Conservation (phyloP, 2,113 vertebrate genomes). For the Neotoma lepida region DNA sequence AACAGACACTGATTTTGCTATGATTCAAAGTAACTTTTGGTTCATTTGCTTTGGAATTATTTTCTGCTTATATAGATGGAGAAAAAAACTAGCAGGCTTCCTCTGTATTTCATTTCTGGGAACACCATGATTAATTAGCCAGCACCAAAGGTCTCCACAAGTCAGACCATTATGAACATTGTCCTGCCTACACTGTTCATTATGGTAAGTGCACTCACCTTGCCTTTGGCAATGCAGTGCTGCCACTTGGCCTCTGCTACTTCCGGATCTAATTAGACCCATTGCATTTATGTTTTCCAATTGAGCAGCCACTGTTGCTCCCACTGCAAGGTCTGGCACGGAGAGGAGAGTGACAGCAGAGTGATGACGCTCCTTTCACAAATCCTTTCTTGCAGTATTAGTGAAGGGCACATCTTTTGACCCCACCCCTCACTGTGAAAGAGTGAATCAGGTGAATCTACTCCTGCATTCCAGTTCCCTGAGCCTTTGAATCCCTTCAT, state of each 20-base stretch:
- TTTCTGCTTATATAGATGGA: neutral
- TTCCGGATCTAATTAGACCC: neutral
- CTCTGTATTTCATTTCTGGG: neutral
- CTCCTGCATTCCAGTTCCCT: neutral
- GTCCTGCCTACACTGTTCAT: neutral
- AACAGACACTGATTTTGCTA: neutral
- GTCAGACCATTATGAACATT: neutral
- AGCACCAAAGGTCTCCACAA: neutral
- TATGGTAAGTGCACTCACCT: neutral
- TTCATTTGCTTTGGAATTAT: neutral
- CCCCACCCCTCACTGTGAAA: neutral
- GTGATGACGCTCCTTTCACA: neutral
- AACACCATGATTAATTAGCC: conserved; percentile 19
- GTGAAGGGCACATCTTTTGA: neutral
- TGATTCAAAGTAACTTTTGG: neutral
- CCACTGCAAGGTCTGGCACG: neutral
- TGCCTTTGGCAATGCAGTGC: neutral
- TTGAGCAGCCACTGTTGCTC: neutral
- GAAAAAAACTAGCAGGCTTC: neutral
- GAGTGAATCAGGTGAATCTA: neutral
- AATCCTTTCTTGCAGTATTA: neutral
- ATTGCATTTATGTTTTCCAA: neutral
- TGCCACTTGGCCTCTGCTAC: neutral
- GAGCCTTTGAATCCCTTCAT: neutral
- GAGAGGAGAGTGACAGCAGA: neutral